A percentile compares a stretch with the other conserved stretches of the same genome.
phyloP scores from a whole-genome alignment of 2,888 invertebrate genomes.

The Hypolimnas misippus region DNA sequence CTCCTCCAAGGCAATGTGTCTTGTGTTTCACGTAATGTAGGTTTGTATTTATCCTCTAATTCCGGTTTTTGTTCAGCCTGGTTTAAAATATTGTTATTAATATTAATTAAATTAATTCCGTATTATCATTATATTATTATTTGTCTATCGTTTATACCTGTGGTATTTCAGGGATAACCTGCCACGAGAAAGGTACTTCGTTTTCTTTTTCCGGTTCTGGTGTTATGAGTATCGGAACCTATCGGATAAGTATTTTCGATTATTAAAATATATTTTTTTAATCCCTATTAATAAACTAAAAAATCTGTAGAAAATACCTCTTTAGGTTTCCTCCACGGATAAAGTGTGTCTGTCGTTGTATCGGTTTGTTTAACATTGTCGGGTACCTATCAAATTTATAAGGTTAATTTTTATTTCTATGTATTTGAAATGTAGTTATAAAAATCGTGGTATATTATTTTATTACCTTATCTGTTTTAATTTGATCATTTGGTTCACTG shows the following conservation, averaged over 20 bases:
- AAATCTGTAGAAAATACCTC: slow-evolving; percentile 50
- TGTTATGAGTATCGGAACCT: slow-evolving; percentile 64
- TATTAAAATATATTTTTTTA: background rate
- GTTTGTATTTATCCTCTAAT: slow-evolving; percentile 71
- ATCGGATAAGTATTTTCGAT: slow-evolving; percentile 42
- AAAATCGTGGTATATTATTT: background rate
- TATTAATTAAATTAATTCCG: slow-evolving; percentile 19
- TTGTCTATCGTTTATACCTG: slow-evolving; percentile 59
- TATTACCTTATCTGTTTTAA: slow-evolving; percentile 12
- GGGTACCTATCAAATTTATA: slow-evolving; percentile 48
- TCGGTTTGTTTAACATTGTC: slow-evolving; percentile 51
- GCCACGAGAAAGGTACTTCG: slow-evolving; percentile 75
- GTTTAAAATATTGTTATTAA: slow-evolving; percentile 45
- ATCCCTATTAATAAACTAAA: background rate
- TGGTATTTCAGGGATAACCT: slow-evolving; percentile 77
- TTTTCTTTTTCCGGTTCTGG: slow-evolving; percentile 62
- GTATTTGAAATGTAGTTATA: background rate
- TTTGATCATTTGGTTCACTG: slow-evolving; percentile 6
- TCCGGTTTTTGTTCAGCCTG: slow-evolving; percentile 79
- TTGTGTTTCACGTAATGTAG: slow-evolving; percentile 69
- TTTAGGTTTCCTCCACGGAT: slow-evolving; percentile 56
- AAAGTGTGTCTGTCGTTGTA: slow-evolving; percentile 50
- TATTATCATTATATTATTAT: slow-evolving; percentile 14
- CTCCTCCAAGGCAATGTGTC: slow-evolving; percentile 70
- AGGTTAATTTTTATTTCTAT: background rate